phyloP scores from a whole-genome alignment of 2,797 vertebrate species.

The Enteromius viviparus region DNA sequence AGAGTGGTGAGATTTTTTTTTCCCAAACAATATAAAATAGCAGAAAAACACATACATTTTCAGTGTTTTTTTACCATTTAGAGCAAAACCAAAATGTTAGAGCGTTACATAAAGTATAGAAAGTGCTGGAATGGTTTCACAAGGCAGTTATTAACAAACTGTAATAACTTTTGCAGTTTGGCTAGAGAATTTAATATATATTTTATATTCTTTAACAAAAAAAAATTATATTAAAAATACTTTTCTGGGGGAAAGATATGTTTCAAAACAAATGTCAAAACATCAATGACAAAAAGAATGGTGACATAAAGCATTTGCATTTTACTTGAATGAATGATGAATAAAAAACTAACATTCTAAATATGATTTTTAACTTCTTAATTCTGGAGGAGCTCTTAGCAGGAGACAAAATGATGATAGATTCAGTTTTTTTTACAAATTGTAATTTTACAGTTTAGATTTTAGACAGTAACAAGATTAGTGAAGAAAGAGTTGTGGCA shows the following conservation, averaged over 20 bases:
- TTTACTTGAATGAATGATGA: not conserved
- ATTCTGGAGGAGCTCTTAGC: not conserved
- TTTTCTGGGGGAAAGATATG: slow-evolving; percentile 38
- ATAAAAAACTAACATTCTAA: not conserved
- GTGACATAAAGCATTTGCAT: not conserved
- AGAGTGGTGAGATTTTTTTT: slow-evolving; percentile 74
- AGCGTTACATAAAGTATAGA: slow-evolving; percentile 82
- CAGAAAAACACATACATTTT: slow-evolving; percentile 49
- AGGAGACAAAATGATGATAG: not conserved
- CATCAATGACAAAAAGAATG: slow-evolving; percentile 25
- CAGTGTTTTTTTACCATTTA: slow-evolving; percentile 35
- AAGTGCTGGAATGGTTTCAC: slow-evolving; percentile 71
- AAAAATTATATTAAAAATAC: slow-evolving; percentile 72
- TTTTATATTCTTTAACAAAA: slow-evolving; percentile 46
- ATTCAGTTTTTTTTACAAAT: not conserved
- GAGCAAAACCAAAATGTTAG: slow-evolving; percentile 74
- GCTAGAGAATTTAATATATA: slow-evolving; percentile 61
- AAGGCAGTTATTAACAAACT: slow-evolving; percentile 64
- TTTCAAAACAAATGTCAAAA: slow-evolving; percentile 57
- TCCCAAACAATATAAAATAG: slow-evolving; percentile 76
- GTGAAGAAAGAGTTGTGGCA: not conserved
- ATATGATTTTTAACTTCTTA: not conserved
- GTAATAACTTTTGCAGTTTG: slow-evolving; percentile 64
- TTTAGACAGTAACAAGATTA: not conserved
- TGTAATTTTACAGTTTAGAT: not conserved